phyloP scores from a whole-genome alignment of 2,113 vertebrate genomes.

The Cichladusa arquata region DNA sequence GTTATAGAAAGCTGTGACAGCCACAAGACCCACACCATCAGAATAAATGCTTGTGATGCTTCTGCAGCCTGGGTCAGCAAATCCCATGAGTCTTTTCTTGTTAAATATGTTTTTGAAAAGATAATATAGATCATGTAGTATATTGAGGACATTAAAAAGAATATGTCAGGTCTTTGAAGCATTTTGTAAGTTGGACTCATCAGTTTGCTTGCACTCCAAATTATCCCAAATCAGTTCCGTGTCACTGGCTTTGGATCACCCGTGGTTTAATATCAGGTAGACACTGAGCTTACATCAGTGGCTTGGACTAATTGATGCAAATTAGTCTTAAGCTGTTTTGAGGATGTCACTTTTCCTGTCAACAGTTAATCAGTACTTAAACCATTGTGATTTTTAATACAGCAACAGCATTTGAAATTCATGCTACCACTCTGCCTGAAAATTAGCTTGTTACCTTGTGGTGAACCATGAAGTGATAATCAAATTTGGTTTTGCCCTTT shows the following conservation, averaged over 20 bases:
- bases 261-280: not conserved
- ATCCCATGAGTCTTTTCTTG: not conserved
- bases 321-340: not conserved
- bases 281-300: not conserved
- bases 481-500: conserved; percentile 17
- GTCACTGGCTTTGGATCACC: not conserved
- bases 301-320: not conserved
- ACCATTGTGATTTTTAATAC: not conserved
- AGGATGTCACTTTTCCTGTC: not conserved
- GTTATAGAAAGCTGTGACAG: not conserved
- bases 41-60: not conserved
- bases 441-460: conserved; percentile 12
- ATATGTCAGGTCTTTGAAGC: not conserved
- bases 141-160: not conserved
- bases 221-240: not conserved
- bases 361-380: not conserved
- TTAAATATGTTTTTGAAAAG: not conserved
- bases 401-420: not conserved
- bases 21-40: not conserved
- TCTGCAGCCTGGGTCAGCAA: not conserved
- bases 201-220: not conserved
- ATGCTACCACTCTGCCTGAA: not conserved
- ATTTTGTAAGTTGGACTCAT: not conserved
- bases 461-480: not conserved
- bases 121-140: not conserved